Evolutionary conservation across 1,140 invertebrate genomes (phyloP), one percentile per base, ranked within the genome.

Genomic region (Drosophila quadrilineata): DNA sequence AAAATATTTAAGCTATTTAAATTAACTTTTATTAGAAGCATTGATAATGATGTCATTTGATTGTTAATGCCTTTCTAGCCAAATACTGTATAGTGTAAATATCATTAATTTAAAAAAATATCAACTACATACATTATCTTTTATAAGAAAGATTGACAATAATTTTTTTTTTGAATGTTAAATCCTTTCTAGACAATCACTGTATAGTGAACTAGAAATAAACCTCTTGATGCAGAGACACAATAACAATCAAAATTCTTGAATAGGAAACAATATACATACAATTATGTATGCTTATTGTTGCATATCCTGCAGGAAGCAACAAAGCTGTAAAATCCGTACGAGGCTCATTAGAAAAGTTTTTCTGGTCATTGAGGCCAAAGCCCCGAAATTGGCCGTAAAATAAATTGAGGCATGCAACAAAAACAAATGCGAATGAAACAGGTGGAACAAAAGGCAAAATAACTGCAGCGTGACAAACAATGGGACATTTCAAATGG

Each of bases 391-490:
- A 63, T 49, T 35, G 46, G 53, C 56, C 70, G 64, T 68, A 50
- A 71, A 85, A 85, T 79, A 84, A 85, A 85, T 79, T 59, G 60
- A 57, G 75, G 56, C 36, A 40, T 10, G 12, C 58, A 52, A 26
- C 40, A 49, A 59, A 16, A 57, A 59, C 38, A 29, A 24, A 17
- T 24, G n/a, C 50, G 69, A 22, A 43, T 57, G 28, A 38, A 49
- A 28, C 10, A 56, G 38, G 58, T 62, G 28, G 38, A 53, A 35
- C 28, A 49, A 14, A 65, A 43, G 17, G 46, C 59, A 53, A 65
- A 72, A 50, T 66, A 79, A 74, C 49, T 71, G 70, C 70, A 77
- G 48, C 54, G 70, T 85, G 66, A 74, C 79, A 73, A 70, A 65
- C 58, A 82, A 64, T 45, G 56, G 77, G 46, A 73, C 59, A 66